Conservation (phyloP, 2,113 vertebrate species). For the Hypanus sabinus region DNA sequence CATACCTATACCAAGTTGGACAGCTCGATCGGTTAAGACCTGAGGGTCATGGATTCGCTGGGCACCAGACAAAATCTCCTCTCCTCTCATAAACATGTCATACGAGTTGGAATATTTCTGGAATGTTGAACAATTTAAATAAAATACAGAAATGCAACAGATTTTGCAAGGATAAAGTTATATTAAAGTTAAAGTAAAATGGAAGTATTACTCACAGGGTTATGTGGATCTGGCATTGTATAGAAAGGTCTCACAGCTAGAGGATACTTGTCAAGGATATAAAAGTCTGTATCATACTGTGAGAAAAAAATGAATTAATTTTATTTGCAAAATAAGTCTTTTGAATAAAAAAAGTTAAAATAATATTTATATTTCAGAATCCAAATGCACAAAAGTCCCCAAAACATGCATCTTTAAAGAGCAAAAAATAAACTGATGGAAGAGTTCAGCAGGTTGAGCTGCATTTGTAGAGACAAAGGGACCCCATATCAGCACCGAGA, state of each 20-base stretch:
- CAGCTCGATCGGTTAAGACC: conserved; percentile 82
- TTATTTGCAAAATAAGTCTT: neutral
- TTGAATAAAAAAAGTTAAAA: neutral
- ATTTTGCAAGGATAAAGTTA: conserved; percentile 24
- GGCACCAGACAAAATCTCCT: conserved; percentile 95
- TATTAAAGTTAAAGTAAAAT: conserved; percentile 22
- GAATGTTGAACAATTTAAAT: conserved; percentile 20
- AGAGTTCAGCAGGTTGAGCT: no score
- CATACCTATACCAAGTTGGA: conserved; percentile 84
- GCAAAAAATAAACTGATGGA: no score
- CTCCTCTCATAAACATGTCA: conserved; percentile 98
- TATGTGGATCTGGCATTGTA: conserved; percentile 91
- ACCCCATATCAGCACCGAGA: no score
- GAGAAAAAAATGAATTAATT: conserved; percentile 38
- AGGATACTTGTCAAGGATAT: conserved; percentile 95
- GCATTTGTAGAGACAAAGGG: no score
- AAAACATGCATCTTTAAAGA: neutral
- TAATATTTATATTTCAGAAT: neutral
- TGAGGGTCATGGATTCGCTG: conserved; percentile 90
- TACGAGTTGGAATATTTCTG: conserved; percentile 97
- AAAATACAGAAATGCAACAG: neutral
- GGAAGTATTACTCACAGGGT: conserved; percentile 68
- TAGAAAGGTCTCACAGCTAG: conserved; percentile 96
- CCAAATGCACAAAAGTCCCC: neutral
- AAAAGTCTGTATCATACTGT: conserved; percentile 97